Percentiles rank a stretch among this genome's conserved stretches.
These are phyloP conservation scores for Lophius americanus DNA, from an alignment of 2,797 vertebrate genomes.

Conservation along the genomic window DNA sequence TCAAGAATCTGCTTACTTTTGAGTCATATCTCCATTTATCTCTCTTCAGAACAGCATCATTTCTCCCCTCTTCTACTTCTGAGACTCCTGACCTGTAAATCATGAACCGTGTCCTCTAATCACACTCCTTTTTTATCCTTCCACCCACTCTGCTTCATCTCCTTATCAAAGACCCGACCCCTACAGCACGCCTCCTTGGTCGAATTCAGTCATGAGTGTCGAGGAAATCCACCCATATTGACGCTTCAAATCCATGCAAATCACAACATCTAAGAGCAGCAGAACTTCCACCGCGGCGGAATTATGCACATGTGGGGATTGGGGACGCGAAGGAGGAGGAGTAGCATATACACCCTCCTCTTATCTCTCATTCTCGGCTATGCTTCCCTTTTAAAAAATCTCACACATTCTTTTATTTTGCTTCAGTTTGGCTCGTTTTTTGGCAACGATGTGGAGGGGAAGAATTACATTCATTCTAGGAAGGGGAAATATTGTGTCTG, in stretches of 20 bases:
- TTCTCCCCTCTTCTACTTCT: slow-evolving; percentile 17
- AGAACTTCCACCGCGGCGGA: slow-evolving; percentile 70
- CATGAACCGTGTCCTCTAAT: slow-evolving; percentile 53
- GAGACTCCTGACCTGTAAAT: slow-evolving; percentile 34
- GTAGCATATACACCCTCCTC: slow-evolving; percentile 22
- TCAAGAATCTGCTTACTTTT: not conserved
- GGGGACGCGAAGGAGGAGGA: slow-evolving; percentile 30
- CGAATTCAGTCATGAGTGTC: slow-evolving; percentile 79
- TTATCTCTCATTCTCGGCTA: slow-evolving; percentile 51
- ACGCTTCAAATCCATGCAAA: slow-evolving; percentile 80
- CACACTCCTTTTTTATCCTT: slow-evolving; percentile 54
- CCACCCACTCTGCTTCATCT: slow-evolving; percentile 59
- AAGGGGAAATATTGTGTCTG: slow-evolving; percentile 46
- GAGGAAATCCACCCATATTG: slow-evolving; percentile 73
- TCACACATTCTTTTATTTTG: slow-evolving; percentile 54
- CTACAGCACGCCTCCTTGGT: slow-evolving; percentile 73
- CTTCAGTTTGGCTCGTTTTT: slow-evolving; percentile 60
- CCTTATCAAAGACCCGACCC: slow-evolving; percentile 64
- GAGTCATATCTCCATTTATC: slow-evolving; percentile 12
- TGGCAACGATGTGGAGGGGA: slow-evolving; percentile 30
- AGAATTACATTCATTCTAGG: slow-evolving; percentile 30
- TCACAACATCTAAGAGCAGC: slow-evolving; percentile 77
- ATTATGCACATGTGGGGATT: slow-evolving; percentile 70
- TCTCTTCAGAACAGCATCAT: slow-evolving; percentile 16
- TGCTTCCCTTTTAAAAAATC: slow-evolving; percentile 68